Conservation (phyloP, 2,888 invertebrate genomes). For the Euzophera pinguis region DNA sequence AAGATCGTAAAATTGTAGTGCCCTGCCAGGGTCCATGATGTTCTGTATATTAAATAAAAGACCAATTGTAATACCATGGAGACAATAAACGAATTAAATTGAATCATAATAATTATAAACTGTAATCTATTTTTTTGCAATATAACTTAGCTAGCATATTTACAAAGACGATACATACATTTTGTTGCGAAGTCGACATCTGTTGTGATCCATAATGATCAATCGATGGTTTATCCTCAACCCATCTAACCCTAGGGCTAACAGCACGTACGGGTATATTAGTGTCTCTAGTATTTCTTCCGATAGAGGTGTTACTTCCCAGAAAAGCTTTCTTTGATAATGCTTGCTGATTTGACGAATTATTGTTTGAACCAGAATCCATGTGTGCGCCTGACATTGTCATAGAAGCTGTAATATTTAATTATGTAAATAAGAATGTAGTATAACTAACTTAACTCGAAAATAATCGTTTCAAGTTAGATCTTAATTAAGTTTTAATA, state of each 20-base stretch:
- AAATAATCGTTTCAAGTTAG: no score
- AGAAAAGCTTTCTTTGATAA: slow-evolving; percentile 74
- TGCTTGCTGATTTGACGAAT: slow-evolving; percentile 63
- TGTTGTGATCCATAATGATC: slow-evolving; percentile 66
- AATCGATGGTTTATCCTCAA: slow-evolving; percentile 62
- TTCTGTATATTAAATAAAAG: no score
- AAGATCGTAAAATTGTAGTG: no score
- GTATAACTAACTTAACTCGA: no score
- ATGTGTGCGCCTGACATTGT: slow-evolving; percentile 83
- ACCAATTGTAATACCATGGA: no score
- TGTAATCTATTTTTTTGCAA: no score
- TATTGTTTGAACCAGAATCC: slow-evolving; percentile 72
- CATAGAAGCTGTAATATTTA: slow-evolving; percentile 82
- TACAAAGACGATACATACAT: slow-evolving; percentile 42
- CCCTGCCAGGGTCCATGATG: no score
- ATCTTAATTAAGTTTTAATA: slow-evolving; percentile 27
- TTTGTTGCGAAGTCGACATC: slow-evolving; percentile 67
- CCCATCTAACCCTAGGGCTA: slow-evolving; percentile 74
- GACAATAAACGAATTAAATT: no score
- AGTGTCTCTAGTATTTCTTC: slow-evolving; percentile 65
- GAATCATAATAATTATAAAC: no score
- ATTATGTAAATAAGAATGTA: not conserved
- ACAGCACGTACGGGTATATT: slow-evolving; percentile 76
- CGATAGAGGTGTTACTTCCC: slow-evolving; percentile 74
- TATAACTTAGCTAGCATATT: no score